phyloP scores from a whole-genome alignment of 2,113 vertebrate genomes.

The Scomber japonicus region DNA sequence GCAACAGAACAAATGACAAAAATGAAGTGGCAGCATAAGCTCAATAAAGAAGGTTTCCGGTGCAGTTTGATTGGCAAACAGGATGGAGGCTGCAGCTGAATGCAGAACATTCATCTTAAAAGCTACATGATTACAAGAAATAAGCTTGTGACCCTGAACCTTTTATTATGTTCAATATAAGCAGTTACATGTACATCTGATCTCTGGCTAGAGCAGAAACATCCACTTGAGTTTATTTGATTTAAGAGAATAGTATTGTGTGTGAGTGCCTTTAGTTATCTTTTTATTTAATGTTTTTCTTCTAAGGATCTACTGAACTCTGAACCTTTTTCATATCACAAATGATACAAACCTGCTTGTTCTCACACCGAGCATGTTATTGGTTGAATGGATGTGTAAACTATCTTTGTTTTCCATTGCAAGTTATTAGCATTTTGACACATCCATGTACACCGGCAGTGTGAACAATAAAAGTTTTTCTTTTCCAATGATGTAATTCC shows the following conservation, averaged over 20 bases:
- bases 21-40: too few relatives aligned
- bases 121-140: neutral
- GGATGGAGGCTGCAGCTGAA: neutral
- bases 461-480: constrained; percentile 44
- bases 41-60: too few relatives aligned
- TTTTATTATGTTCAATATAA: neutral
- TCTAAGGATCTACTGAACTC: neutral
- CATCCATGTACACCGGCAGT: constrained; percentile 25
- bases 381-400: neutral
- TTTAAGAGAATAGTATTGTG: neutral
- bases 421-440: constrained; percentile 5
- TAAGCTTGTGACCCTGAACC: neutral
- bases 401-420: neutral
- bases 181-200: neutral
- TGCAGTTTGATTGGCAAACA: too few relatives aligned
- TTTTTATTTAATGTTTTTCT: neutral
- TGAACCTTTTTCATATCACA: neutral
- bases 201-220: neutral
- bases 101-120: constrained; percentile 8
- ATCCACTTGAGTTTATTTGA: neutral
- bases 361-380: neutral
- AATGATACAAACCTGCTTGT: neutral
- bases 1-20: too few relatives aligned
- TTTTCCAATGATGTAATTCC: neutral
- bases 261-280: constrained; percentile 31